Evolutionary conservation across 1,140 invertebrate genomes (phyloP), one percentile per base, ranked within the genome.

Genomic region (Chionoecetes opilio): DNA sequence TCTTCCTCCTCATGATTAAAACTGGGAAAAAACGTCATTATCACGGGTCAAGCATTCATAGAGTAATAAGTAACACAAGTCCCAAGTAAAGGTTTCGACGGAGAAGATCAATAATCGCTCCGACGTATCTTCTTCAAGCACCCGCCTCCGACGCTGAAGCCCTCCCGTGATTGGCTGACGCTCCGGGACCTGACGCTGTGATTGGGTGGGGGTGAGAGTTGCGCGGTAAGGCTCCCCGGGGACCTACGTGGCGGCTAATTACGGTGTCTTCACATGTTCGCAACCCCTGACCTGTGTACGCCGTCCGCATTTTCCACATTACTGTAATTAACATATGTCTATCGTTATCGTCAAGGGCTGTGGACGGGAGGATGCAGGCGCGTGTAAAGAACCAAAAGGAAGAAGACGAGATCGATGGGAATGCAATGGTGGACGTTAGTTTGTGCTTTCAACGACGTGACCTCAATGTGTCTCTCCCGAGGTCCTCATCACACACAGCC

Each of bases 111-210:
- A 95, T 95, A 95, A 92, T 92, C 38, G 75, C 90, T 37, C 87
- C 94, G 90, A 95, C 94, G 94, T 95, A 95, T 95, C 94, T 95
- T 95, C 94, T 95, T 95, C 75, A 86, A 92, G 94, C 84, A 88
- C 94, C 94, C 94, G 94, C 94, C 94, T 95, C 82, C 94, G 88
- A 41, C 38, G 37, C 35, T 92, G 90, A 95, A 95, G 94, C 94
- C 94, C 90, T 92, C 94, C 11, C 82, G 38, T 84, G n/a, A 95
- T 95, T 95, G 94, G 94, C 31, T 32, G 82, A 29, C 89, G 82
- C 38, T 29, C 11, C 26, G 21, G 31, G 87, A 46, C 17, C 17
- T 91, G 21, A 9, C 21, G 1, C 94, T 82, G 87, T 38, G 29
- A 95, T 95, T 95, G 94, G 94, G 84, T 29, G 41, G 21, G 34